Base-by-base conservation (phyloP, 2,888 invertebrate species). In the Tachina grossa region DNA sequence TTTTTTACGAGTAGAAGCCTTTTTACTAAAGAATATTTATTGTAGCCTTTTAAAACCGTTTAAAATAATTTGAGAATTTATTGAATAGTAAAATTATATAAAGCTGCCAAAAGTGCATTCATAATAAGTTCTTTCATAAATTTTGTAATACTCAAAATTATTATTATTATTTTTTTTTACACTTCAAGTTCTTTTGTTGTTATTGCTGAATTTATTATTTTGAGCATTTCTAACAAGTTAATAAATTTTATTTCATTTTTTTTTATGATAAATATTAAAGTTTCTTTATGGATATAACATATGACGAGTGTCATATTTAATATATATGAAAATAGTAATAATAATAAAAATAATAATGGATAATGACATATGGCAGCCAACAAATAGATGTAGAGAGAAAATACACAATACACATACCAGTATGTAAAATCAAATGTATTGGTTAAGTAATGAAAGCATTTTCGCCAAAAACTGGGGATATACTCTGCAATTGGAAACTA, bases 291-390 rank as follows among this genome's bases (percentile, higher is more conserved):
- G 6, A 31, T 31, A 82, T 85, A 81, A 85, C 78, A 85, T 75
- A 85, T 85, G 77, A 82, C 69, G 74, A 82, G 82, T 82, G 85
- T 74, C 85, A 82, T 63, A 57, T 82, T 85, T 82, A 85, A 78
- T 75, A 69, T 8, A 71, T 49, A 45, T 59, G 41, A 74, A 68
- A 31, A 31, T 31, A 31, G 31, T 31, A 31, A 6, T 31, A 31
- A 71, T 57, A 77, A 77, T 31, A 71, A 79, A 41, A 68, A 68
- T 45, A 66, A 84, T 75, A 82, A 84, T 41, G 43, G 61, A 77
- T 31, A 77, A 59, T 49, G 63, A 74, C 68, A 77, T 31, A 55
- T 77, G 76, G 14, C 57, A 63, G 43, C 63, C 65, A 57, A 55
- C 63, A 51, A 43, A 61, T 55, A 31, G 13, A 39, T 13, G 31